Evolutionary conservation across 92 coral and sea anemone genomes (phyloP).

Genomic region (Virgularia gustaviana): DNA sequence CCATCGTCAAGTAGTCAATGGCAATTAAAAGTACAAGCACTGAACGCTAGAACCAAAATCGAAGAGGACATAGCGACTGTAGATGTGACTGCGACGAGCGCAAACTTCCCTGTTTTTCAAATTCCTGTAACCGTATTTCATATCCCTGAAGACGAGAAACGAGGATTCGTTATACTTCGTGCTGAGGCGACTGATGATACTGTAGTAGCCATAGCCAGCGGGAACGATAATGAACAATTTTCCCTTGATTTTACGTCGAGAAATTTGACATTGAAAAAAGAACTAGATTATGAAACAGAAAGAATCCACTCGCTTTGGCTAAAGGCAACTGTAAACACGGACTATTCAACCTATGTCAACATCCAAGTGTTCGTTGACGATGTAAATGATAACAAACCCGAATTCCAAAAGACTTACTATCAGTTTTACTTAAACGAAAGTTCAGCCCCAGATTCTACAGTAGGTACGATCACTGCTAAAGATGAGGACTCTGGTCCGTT

Average conservation of each 20-base stretch:
- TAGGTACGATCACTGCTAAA: slow-evolving; percentile 54
- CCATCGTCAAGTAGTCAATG: slow-evolving; percentile 50
- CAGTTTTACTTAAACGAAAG: slow-evolving; percentile 59
- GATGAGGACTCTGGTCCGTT: slow-evolving; percentile 78
- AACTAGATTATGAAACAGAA: slow-evolving; percentile 65
- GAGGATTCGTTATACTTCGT: slow-evolving; percentile 57
- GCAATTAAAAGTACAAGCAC: slow-evolving; percentile 60
- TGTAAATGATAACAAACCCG: slow-evolving; percentile 76
- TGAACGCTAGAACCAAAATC: slow-evolving; percentile 63
- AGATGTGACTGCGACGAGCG: slow-evolving; percentile 50
- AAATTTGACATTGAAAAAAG: slow-evolving; percentile 52
- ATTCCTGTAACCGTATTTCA: slow-evolving; percentile 53
- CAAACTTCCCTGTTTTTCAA: slow-evolving; percentile 65
- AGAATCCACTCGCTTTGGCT: slow-evolving; percentile 65
- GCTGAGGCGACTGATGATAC: slow-evolving; percentile 86
- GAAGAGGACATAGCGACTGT: slow-evolving; percentile 62
- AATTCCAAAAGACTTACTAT: slow-evolving; percentile 63
- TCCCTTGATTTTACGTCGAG: slow-evolving; percentile 65
- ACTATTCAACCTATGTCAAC: slow-evolving; percentile 58
- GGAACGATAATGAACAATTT: slow-evolving; percentile 66
- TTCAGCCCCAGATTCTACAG: slow-evolving; percentile 50
- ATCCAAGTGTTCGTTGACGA: slow-evolving; percentile 59
- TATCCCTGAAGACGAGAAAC: slow-evolving; percentile 66
- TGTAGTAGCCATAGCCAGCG: slow-evolving; percentile 72
- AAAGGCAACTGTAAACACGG: slow-evolving; percentile 75